A percentile compares a stretch with the other conserved stretches of the same genome.
Conservation (phyloP, 2,888 invertebrate genomes). For the Drosophila nr. perissopoda region DNA sequence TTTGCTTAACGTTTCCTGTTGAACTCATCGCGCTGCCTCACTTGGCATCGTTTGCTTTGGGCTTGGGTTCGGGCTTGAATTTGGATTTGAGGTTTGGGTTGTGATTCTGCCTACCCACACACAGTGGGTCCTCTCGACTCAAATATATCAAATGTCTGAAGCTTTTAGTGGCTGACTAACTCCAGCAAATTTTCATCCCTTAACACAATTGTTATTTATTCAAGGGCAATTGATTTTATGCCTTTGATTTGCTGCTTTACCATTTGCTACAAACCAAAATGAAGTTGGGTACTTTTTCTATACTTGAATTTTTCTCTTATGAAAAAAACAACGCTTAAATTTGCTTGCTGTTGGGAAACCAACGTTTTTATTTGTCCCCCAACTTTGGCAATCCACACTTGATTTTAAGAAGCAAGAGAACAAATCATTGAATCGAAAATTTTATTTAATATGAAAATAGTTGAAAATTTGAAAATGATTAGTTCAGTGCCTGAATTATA, state of each 20-base stretch:
- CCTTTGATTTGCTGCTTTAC: background rate
- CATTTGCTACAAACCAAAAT: background rate
- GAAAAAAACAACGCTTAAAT: background rate
- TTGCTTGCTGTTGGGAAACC: background rate
- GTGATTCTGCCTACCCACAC: conserved; percentile 47
- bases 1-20: conserved; percentile 77
- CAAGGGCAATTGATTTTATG: conserved; percentile 5
- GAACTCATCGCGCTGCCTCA: conserved; percentile 52
- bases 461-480: background rate
- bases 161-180: background rate
- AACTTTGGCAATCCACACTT: background rate
- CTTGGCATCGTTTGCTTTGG: conserved; percentile 20
- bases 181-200: background rate
- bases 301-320: background rate
- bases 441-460: background rate
- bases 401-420: background rate
- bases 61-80: conserved; percentile 1
- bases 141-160: conserved; percentile 9
- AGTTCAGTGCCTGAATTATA: background rate
- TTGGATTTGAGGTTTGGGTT: conserved; percentile 22
- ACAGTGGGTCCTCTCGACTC: conserved; percentile 33
- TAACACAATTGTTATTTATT: background rate
- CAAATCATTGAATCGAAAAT: background rate
- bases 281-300: background rate
- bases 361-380: background rate